Evolutionary conservation across 2,113 vertebrate genomes (phyloP).

Genomic region (Daboia siamensis): DNA sequence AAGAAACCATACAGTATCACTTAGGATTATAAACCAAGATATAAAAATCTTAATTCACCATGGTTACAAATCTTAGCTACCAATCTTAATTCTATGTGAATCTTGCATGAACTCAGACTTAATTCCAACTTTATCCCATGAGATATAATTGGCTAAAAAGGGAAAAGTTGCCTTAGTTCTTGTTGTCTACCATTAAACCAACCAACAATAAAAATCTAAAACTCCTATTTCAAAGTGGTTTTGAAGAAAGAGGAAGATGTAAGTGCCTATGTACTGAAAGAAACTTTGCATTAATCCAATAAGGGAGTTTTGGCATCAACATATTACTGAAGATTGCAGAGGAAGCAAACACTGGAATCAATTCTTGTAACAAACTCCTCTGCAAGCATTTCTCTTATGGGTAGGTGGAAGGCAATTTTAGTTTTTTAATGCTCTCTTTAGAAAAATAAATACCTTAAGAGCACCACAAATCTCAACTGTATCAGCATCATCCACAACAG

Average conservation of each 20-base stretch:
- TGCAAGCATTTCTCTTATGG: background rate
- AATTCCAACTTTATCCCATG: background rate
- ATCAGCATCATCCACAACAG: constrained; percentile 84
- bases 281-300: background rate
- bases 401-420: background rate
- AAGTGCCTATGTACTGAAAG: background rate
- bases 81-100: background rate
- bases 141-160: background rate
- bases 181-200: background rate
- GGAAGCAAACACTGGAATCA: background rate
- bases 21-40: background rate
- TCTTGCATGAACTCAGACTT: background rate
- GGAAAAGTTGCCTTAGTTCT: background rate
- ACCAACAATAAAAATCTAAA: background rate
- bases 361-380: background rate
- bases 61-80: background rate
- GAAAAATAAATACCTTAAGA: constrained; percentile 76
- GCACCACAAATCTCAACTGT: constrained; percentile 88
- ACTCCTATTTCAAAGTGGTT: background rate
- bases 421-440: background rate
- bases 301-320: background rate
- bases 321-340: background rate
- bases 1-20: background rate
- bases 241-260: background rate
- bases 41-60: background rate